Evolutionary conservation across 2,113 vertebrate genomes (phyloP).

Genomic region (Barnardius zonarius): DNA sequence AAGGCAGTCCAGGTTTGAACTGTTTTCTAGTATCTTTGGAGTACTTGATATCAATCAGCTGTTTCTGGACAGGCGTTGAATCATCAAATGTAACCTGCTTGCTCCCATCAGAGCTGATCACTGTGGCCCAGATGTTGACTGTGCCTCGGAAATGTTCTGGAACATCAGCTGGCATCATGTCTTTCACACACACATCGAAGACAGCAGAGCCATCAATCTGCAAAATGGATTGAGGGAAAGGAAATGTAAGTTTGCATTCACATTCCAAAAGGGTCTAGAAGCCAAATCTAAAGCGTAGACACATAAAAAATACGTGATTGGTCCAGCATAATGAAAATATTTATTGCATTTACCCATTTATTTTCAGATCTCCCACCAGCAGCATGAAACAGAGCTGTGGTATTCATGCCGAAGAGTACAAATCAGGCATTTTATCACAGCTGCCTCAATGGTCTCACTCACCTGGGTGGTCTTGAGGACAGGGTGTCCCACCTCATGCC

Average conservation of each 20-base stretch:
- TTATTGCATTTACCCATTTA: neutral
- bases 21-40: conserved; percentile 90
- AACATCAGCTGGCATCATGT: conserved; percentile 89
- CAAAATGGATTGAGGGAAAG: accelerated
- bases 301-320: neutral
- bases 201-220: conserved; percentile 85
- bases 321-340: neutral
- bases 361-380: neutral
- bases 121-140: conserved; percentile 87
- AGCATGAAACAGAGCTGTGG: neutral
- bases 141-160: conserved; percentile 90
- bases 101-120: conserved; percentile 83
- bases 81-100: conserved; percentile 88
- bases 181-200: conserved; percentile 88
- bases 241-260: neutral
- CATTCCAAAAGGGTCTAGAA: neutral
- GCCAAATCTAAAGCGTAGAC: neutral
- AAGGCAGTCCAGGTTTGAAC: conserved; percentile 92
- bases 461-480: conserved; percentile 88
- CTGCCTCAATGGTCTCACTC: conserved; percentile 30
- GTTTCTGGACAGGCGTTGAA: conserved; percentile 88
- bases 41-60: conserved; percentile 91
- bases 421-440: neutral
- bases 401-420: neutral
- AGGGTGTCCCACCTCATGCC: conserved; percentile 88